Base-by-base conservation (phyloP, 2,888 invertebrate species). In the Orthosia gracilis region DNA sequence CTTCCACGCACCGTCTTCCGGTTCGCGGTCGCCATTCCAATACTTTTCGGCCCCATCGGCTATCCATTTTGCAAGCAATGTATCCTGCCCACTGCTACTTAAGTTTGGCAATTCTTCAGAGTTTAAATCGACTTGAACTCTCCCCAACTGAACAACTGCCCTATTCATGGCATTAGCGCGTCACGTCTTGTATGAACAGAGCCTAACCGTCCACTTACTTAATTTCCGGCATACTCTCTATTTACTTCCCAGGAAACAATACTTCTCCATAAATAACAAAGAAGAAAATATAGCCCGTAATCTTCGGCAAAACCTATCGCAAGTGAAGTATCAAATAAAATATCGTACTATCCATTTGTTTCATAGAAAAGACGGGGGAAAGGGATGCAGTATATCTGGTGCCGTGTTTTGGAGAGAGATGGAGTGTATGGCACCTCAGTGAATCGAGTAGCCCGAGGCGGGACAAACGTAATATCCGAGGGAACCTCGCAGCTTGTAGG, bases 391-490 rank as follows among this genome's bases (percentile, higher is more conserved):
- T 76, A 82, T 78, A 80, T 77, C 72, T 64, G 61, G 21, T 58
- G 49, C 52, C 45, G 0, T 64, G 62, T 73, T 67, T 82, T 72
- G 13, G 87, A 78, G 73, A 78, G 85, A 74, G 85, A 84, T 84
- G 84, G 78, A 82, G 70, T 71, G 73, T 73, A 82, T 86, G 75
- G 84, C 88, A 85, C 86, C 84, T 87, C 76, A 73, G 70, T 79
- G 76, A 86, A 78, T 83, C 68, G 86, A 87, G 84, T 87, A 62
- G 92, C 93, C 89, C 73, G 85, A 76, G 91, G 92, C 90, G 83
- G 83, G 86, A 87, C 85, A 90, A 91, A 88, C 84, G 91, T 90
- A 93, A 93, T 94, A 93, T 92, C 89, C 85, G 86, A 86, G 81
- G 75, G 78, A 87, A 84, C 81, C 85, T 87, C 85, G 82, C 78